Evolutionary conservation across 1,140 invertebrate species (phyloP).

Genomic region (Himalopsyche phryganea): DNA sequence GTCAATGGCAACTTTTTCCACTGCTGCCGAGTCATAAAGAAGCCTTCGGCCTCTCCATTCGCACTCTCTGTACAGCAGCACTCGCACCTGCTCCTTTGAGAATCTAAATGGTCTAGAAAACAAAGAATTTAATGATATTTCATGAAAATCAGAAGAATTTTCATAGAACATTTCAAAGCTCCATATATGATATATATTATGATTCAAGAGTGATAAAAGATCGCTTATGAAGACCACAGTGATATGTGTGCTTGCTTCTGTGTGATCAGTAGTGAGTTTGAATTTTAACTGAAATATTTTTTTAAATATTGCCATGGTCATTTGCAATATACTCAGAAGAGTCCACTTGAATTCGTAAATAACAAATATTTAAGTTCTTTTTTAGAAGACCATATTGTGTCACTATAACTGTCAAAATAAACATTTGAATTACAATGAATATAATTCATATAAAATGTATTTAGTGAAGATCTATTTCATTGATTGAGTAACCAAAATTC

Average conservation of each 20-base stretch:
- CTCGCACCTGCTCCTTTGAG: conserved; percentile 64
- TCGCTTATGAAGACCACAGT: neutral
- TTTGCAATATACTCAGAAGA: too few species aligned
- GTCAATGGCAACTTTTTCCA: conserved; percentile 53
- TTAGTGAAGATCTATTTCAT: too few species aligned
- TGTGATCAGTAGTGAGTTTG: neutral
- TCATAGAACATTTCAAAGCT: neutral
- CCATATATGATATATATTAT: neutral
- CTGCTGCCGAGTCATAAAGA: conserved; percentile 78
- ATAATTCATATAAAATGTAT: too few species aligned
- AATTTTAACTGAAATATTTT: neutral
- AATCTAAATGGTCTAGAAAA: conserved; percentile 52
- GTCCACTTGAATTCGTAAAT: too few species aligned
- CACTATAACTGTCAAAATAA: too few species aligned
- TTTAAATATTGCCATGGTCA: too few species aligned
- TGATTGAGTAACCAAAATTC: too few species aligned
- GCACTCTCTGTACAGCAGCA: conserved; percentile 82
- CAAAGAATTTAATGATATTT: conserved; percentile 10
- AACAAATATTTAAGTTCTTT: too few species aligned
- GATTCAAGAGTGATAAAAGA: neutral
- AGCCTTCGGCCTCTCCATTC: conserved; percentile 75
- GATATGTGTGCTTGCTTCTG: neutral
- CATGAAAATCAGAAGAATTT: neutral
- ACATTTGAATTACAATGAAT: too few species aligned
- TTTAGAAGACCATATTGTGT: too few species aligned